Evolutionary conservation across 2,797 vertebrate species (phyloP), one percentile per base, ranked within the genome.

Genomic region (Pipistrellus pipistrellus): DNA sequence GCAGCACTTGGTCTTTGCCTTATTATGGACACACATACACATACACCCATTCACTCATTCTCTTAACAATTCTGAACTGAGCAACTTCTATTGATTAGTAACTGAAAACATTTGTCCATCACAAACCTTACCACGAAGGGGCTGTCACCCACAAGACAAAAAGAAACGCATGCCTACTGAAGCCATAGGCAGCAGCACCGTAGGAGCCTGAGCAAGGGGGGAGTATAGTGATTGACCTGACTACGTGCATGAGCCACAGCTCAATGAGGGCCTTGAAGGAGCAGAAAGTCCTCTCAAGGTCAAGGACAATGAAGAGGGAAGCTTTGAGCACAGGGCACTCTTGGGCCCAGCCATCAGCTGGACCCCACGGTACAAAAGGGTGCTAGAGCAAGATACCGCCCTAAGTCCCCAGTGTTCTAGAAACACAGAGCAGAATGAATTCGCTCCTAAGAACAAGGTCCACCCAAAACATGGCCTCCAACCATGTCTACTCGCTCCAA

Each of bases 401-500:
- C 72, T 27, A 62, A 14, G 62, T 18, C 8, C 21, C 55, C 55
- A 41, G 6, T 3, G 57, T 78, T 51, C 46, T 71, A 21, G 35
- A 71, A 94, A 71, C 35, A 71, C 30, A 72, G 57, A 76, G 53
- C 30, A 93, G 46, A 93, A 48, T 53, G 30, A 88, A 78, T 75
- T 5, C 46, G 12, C 27, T 44, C 38, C 78, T 51, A 44, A 88
- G 69, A 64, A n/a, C 44, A 80, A 86, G 30, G 4, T 35, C 66
- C 71, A 87, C 9, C 41, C 1, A 75, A 83, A 89, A 44, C 35
- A 32, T 0, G 27, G 85, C 44, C n/a, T 68, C n/a, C 51, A 85
- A 46, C 55, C 81, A 30, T 0, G 14, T 17, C 11, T 14, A 57
- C 46, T 80, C 23, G 41, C 32, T 53, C 71, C 27, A 30, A 17